Base-by-base conservation (phyloP, 2,888 invertebrate genomes). In the Rotaria socialis region DNA sequence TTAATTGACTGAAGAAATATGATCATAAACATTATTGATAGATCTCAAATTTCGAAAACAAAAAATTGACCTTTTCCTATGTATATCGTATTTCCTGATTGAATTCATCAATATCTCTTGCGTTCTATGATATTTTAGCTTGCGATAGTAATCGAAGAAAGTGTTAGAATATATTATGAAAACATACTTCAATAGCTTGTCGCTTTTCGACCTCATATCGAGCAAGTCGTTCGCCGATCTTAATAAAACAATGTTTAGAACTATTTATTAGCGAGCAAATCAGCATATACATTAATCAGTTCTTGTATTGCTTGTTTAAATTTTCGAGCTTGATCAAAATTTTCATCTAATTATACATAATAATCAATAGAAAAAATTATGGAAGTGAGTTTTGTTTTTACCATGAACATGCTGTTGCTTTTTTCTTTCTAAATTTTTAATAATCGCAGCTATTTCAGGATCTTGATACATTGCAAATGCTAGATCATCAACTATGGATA, bases 401-500 rank as follows among this genome's bases (percentile, higher is more conserved):
- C 95, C 94, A 90, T 94, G 93, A n/a, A 96, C 96, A 88, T 96
- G 96, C 89, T 94, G 93, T 88, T 94, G 93, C 91, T 97, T 97
- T 90, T 95, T 96, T 85, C 93, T 93, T 90, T 97, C 96, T 93
- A 97, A 93, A 89, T 94, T 94, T 87, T 95, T 92, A 84, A 96
- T 94, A 87, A 96, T 93, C 89, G 94, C 94, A 0, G 96, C 95
- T 55, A 96, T 94, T 89, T 96, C 96, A 35, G 94, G 94, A 91
- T 97, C 96, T 86, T 96, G 96, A 89, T 96, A 97, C 96, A 97
- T 97, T 88, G 96, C 96, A 91, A 96, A 96, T 0, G 96, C 94
- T 86, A 97, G 93, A 92, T 97, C 96, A 90, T 97, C 96, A 90
- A 96, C 95, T 0, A 96, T 95, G 0, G 96, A 96, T 88, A 94